A percentile compares a stretch with the other conserved stretches of the same genome.
These are phyloP conservation scores for Megaceryle alcyon DNA, from an alignment of 2,797 vertebrate species.

Conservation along the genomic window DNA sequence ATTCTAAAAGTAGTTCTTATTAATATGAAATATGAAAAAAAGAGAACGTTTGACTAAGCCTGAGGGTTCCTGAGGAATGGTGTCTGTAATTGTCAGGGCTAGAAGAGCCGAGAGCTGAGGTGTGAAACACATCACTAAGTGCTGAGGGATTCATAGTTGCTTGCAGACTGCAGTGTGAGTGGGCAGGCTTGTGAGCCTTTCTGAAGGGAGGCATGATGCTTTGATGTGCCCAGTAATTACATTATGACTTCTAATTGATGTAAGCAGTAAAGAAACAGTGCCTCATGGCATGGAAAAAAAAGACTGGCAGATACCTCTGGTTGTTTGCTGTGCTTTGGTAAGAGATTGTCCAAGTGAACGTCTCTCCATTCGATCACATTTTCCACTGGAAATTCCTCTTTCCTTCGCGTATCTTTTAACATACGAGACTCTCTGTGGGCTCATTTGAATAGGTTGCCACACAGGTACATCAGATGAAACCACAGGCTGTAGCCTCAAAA, in stretches of 20 bases:
- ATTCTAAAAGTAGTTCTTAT: constrained; percentile 1
- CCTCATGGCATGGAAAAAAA: constrained; percentile 61
- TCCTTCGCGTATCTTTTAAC: not conserved
- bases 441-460: constrained; percentile 49
- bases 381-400: constrained; percentile 74
- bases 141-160: constrained; percentile 26
- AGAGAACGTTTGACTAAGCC: not conserved
- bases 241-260: constrained; percentile 55
- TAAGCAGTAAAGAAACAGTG: constrained; percentile 49
- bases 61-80: not conserved
- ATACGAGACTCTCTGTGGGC: not conserved
- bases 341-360: constrained; percentile 59
- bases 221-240: constrained; percentile 56
- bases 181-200: constrained; percentile 43
- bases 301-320: constrained; percentile 17
- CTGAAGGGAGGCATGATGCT: constrained; percentile 31
- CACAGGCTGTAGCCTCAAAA: constrained; percentile 54
- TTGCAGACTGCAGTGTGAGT: constrained; percentile 50
- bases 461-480: constrained; percentile 69
- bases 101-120: not conserved
- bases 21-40: not conserved
- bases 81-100: not conserved
- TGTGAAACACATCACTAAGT: constrained; percentile 26
- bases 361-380: constrained; percentile 73
- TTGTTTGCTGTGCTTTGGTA: constrained; percentile 1